These are phyloP conservation scores for Prunella fulvescens DNA, from an alignment of 2,113 vertebrate species.

Conservation along the genomic window DNA sequence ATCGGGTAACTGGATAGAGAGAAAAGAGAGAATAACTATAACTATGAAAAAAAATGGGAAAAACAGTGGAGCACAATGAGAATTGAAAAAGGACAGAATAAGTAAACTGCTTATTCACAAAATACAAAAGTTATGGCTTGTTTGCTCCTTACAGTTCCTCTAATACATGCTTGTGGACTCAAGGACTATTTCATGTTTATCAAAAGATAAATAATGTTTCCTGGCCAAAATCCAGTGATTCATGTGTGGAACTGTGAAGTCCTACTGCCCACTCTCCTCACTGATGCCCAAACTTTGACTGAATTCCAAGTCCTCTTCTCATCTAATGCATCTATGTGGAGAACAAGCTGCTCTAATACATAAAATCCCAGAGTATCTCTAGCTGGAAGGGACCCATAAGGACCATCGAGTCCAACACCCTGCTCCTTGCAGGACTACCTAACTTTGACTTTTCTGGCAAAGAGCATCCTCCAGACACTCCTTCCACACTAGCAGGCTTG, in stretches of 20 bases:
- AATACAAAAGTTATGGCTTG: not conserved
- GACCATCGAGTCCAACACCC: fast-evolving
- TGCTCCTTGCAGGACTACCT: not conserved
- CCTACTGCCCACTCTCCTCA: not conserved
- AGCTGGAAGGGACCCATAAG: not conserved
- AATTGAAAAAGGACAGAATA: not conserved
- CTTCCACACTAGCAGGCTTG: not conserved
- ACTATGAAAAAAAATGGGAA: not conserved
- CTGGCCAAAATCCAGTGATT: not conserved
- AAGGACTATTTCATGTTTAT: not conserved
- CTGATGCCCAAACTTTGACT: not conserved
- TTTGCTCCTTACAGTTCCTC: not conserved
- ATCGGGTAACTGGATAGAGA: not conserved
- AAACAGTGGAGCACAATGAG: not conserved
- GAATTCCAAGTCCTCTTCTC: not conserved
- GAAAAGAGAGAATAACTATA: not conserved
- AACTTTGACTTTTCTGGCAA: not conserved
- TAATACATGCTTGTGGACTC: not conserved
- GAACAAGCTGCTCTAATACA: not conserved
- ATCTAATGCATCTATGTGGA: not conserved
- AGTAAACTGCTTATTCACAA: not conserved
- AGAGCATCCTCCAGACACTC: not conserved
- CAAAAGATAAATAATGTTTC: not conserved
- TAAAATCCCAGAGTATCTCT: fast-evolving
- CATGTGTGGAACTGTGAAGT: not conserved